A percentile compares a stretch with the other conserved stretches of the same genome.
Conservation (phyloP, 2,888 invertebrate genomes). For the Pseudanteris insignis region DNA sequence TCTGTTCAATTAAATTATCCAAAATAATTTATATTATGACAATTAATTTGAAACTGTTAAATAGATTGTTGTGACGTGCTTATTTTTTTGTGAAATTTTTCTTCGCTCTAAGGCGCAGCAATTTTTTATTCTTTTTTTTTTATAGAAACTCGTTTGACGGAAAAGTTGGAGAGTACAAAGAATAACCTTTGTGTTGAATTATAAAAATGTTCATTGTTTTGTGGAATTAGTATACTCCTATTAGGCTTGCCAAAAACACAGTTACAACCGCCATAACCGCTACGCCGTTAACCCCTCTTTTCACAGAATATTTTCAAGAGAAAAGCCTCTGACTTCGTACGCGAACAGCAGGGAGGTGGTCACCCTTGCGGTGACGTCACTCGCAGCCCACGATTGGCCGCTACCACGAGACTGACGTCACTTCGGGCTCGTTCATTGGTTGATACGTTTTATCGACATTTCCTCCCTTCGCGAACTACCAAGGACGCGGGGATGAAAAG, state of each 20-base stretch:
- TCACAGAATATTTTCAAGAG: conserved; percentile 50
- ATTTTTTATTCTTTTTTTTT: too few species aligned
- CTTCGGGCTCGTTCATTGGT: conserved; percentile 61
- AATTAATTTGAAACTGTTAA: too few species aligned
- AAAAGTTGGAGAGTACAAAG: too few species aligned
- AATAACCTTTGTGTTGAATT: conserved; percentile 18
- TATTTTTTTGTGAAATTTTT: too few species aligned
- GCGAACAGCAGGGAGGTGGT: conserved; percentile 54
- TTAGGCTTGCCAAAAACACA: conserved; percentile 56
- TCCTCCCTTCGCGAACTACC: conserved; percentile 53
- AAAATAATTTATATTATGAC: too few species aligned
- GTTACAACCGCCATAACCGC: conserved; percentile 47
- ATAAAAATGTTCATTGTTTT: conserved; percentile 57
- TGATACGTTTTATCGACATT: conserved; percentile 65
- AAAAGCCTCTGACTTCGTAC: conserved; percentile 57
- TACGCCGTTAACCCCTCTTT: conserved; percentile 40
- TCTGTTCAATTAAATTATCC: too few species aligned
- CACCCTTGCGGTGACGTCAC: conserved; percentile 60
- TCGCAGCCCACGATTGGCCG: conserved; percentile 59
- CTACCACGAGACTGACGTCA: conserved; percentile 60
- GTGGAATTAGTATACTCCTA: conserved; percentile 58
- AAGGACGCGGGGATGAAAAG: conserved; percentile 45
- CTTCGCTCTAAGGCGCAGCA: too few species aligned
- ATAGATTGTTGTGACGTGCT: too few species aligned
- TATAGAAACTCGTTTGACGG: too few species aligned